Evolutionary conservation across 1,140 invertebrate species (phyloP), one percentile per base, ranked within the genome.

Genomic region (Charaxes varanes): DNA sequence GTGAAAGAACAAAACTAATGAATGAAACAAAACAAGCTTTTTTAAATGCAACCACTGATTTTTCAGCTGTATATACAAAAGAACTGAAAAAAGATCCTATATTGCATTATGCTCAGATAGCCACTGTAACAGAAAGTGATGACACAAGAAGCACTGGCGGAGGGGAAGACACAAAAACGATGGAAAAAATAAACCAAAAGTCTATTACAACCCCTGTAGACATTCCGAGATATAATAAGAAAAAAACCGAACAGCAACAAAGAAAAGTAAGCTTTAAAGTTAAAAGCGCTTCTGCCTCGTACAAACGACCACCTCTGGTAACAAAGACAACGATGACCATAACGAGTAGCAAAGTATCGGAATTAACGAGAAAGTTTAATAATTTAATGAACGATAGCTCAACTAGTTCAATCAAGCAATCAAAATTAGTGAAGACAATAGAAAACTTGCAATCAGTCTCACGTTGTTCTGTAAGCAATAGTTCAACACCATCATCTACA

Each of bases 361-460:
- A 86, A 56, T 49, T 88, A 13, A 86, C 86, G 1, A 84, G 85
- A 46, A 87, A 87, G 54, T 88, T 86, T 53, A 87, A 87, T 54
- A 65, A 85, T 51, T 62, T 87, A 58, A 70, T 80, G 13, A 70
- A 58, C 43, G 77, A 85, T 14, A 48, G 57, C 35, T 53, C 62
- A 33, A 78, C 68, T 18, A 64, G 60, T 4, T 40, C 50, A 11
- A 48, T 79, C 4, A 83, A 78, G 40, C 76, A 83, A 41, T 66
- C 78, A 4, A 85, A 81, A 60, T 42, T 84, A 42, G 62, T 56
- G 3, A 82, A 73, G 52, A 77, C 71, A 3, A 67, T 81, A 46
- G 77, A 81, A 66, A 69, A 74, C 27, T 48, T 81, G 48, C 69
- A 76, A 53, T 48, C 62, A 17, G 44, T 41, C 8, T 58, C 70